Conservation (phyloP, 35 echinoderm and acorn worm species). For the Diadema setosum region DNA sequence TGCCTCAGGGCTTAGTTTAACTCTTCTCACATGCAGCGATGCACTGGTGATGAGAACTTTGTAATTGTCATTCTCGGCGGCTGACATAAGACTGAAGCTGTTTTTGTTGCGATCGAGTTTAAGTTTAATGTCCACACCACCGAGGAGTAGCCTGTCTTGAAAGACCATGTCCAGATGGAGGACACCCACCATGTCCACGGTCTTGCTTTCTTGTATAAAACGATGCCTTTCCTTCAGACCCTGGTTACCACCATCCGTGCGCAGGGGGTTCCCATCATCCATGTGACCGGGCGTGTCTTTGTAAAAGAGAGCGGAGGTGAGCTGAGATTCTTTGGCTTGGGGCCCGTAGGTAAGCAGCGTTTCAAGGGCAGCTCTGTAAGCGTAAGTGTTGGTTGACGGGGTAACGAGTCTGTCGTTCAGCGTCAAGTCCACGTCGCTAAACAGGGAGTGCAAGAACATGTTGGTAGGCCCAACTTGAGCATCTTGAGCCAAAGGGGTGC, state of each 20-base stretch:
- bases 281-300: conserved; percentile 28
- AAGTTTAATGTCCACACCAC: conserved; percentile 13
- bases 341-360: conserved; percentile 23
- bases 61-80: neutral
- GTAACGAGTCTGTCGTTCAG: neutral
- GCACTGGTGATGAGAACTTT: conserved; percentile 2
- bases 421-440: conserved; percentile 38
- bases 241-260: neutral
- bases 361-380: conserved; percentile 13
- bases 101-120: neutral
- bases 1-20: neutral
- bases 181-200: conserved; percentile 7
- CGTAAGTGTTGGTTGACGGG: conserved; percentile 17
- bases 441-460: conserved; percentile 52
- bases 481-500: neutral
- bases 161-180: conserved; percentile 20
- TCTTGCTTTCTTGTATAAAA: neutral
- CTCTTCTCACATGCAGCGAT: neutral
- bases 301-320: conserved; percentile 8
- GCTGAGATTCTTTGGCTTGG: conserved; percentile 10
- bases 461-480: conserved; percentile 21
- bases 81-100: neutral
- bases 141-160: conserved; percentile 30
- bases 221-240: neutral
- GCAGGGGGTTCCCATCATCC: neutral